phyloP scores from a whole-genome alignment of 1,140 invertebrate genomes.

The Rhagoletis zephyria region DNA sequence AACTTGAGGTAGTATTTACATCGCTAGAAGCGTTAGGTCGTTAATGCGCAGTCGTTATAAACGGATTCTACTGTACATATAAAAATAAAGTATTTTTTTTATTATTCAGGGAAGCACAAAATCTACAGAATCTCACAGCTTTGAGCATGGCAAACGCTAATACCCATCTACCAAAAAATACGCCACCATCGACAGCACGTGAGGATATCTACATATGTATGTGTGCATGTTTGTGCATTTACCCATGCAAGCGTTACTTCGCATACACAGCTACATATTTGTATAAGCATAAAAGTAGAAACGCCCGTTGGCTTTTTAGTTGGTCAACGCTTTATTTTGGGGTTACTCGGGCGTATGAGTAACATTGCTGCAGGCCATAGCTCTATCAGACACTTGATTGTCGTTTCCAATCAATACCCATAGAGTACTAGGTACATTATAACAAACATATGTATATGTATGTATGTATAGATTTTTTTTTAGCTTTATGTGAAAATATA shows the following conservation, averaged over 20 bases:
- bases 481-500: not conserved
- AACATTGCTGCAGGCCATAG: not conserved
- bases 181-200: not conserved
- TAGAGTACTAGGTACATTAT: not conserved
- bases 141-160: not conserved
- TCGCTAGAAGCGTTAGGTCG: too few relatives aligned
- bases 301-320: not conserved
- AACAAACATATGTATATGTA: not conserved
- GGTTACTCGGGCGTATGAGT: slow-evolving; percentile 37
- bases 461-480: not conserved
- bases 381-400: slow-evolving; percentile 25
- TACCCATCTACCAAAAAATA: too few relatives aligned
- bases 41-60: too few relatives aligned
- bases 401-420: slow-evolving; percentile 28
- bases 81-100: too few relatives aligned
- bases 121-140: not conserved
- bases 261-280: not conserved
- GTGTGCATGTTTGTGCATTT: not conserved
- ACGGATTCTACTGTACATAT: too few relatives aligned
- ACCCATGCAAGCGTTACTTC: not conserved
- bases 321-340: slow-evolving; percentile 45
- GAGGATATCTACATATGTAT: not conserved
- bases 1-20: too few relatives aligned
- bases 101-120: not conserved
- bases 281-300: not conserved